Base-by-base conservation (phyloP, 2,888 invertebrate genomes). In the Pseudanteris insignis region DNA sequence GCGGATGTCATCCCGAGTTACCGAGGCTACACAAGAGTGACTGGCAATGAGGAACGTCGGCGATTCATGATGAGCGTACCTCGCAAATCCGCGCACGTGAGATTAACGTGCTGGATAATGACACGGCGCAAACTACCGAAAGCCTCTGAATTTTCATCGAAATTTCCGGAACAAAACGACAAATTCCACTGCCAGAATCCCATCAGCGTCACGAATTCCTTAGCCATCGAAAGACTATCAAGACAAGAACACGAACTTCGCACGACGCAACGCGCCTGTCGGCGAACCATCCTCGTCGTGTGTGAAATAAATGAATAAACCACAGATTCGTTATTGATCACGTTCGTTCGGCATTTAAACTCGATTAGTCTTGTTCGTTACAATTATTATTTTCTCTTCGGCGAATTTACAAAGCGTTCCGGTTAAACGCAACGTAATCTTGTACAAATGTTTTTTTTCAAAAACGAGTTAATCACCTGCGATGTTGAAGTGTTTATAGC, bases 51-150 rank as follows among this genome's bases (percentile, higher is more conserved):
- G 40, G 37, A 9, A 47, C 47, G 51, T 41, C 50, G 21, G 43
- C 30, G n/a, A n/a, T n/a, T n/a, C n/a, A n/a, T n/a, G n/a, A n/a
- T n/a, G n/a, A n/a, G n/a, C n/a, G n/a, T n/a, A n/a, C n/a, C n/a
- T n/a, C n/a, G n/a, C n/a, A n/a, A 61, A 65, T 55, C 47, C 40
- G 46, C 46, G 26, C 43, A 41, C 55, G 50, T 63, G 47, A 68
- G 68, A 69, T 70, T 67, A 71, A 71, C 67, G 67, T 67, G 67
- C 65, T 68, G 68, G 50, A 66, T 68, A 70, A 70, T 67, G 65
- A 65, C 44, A 34, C 32, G 36, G 48, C 51, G 50, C 29, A 28
- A 54, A 34, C 37, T 46, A 40, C 44, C 29, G 24, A 24, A 30
- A 48, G 37, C 30, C 24, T 5, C 24, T 13, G 36, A 28, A 48